These are phyloP conservation scores for Gambusia yucatana DNA, from an alignment of 2,797 vertebrate genomes.

Conservation along the genomic window DNA sequence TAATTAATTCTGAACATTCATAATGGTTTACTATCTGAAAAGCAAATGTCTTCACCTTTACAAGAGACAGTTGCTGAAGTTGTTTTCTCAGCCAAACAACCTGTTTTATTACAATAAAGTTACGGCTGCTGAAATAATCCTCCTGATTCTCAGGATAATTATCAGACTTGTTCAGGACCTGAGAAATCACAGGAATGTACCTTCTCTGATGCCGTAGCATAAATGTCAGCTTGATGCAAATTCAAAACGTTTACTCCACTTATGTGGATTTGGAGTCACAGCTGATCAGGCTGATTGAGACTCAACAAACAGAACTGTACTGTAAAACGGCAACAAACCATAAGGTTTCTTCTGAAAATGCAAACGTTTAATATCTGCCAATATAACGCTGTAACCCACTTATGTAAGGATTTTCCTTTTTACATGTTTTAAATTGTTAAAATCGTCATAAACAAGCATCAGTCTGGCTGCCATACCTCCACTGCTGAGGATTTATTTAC, in stretches of 20 bases:
- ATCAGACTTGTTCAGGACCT: background rate
- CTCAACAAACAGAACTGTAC: background rate
- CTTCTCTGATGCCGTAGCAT: background rate
- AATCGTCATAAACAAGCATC: background rate
- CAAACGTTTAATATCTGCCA: background rate
- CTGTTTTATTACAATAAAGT: background rate
- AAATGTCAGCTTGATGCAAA: background rate
- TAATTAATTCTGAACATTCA: background rate
- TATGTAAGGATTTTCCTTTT: background rate
- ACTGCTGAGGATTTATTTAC: background rate
- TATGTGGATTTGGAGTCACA: background rate
- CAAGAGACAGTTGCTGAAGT: background rate
- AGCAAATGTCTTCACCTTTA: background rate
- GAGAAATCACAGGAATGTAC: background rate
- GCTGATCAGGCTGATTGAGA: constrained; percentile 1
- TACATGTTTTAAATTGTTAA: background rate
- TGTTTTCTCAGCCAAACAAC: background rate
- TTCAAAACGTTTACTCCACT: background rate
- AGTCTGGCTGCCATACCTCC: background rate
- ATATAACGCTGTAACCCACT: background rate
- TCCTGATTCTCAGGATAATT: background rate
- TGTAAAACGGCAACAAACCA: background rate
- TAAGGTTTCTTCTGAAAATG: background rate
- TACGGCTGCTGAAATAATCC: background rate
- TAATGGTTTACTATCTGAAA: background rate